Conservation (phyloP, 2,888 invertebrate species). For the Dynastes tityus region DNA sequence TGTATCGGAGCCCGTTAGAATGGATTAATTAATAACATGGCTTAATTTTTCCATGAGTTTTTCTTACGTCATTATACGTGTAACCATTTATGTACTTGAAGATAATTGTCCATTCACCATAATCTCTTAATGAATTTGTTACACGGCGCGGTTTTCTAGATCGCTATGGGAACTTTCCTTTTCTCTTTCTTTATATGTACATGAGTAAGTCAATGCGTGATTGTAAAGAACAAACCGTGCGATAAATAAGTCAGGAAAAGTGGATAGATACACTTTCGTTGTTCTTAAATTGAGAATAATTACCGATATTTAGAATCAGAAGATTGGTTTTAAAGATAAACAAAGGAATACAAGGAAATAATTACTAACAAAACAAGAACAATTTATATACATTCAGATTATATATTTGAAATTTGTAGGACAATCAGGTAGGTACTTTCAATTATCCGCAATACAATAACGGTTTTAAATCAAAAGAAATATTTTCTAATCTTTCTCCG, state of each 20-base stretch:
- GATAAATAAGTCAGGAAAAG: neutral
- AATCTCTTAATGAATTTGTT: conserved; percentile 15
- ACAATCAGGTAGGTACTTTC: no score
- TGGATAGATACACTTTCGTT: neutral
- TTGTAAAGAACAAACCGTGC: neutral
- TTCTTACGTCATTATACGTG: neutral
- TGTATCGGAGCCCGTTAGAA: neutral
- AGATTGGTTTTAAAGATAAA: no score
- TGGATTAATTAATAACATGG: neutral
- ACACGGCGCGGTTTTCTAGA: conserved; percentile 12
- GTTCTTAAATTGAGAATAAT: no score
- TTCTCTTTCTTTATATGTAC: neutral
- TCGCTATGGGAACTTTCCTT: neutral
- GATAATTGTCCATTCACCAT: conserved; percentile 6
- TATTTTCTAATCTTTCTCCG: no score
- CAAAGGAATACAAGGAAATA: no score
- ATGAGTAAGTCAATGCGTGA: neutral
- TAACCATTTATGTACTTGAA: neutral
- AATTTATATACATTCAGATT: no score
- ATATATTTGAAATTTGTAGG: no score
- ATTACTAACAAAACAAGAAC: no score
- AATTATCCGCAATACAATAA: no score
- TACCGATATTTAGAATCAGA: no score
- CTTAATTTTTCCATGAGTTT: neutral
- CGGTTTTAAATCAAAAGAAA: no score